Evolutionary conservation across 92 coral and sea anemone genomes (phyloP).

Genomic region (Anthopleura xanthogrammica): DNA sequence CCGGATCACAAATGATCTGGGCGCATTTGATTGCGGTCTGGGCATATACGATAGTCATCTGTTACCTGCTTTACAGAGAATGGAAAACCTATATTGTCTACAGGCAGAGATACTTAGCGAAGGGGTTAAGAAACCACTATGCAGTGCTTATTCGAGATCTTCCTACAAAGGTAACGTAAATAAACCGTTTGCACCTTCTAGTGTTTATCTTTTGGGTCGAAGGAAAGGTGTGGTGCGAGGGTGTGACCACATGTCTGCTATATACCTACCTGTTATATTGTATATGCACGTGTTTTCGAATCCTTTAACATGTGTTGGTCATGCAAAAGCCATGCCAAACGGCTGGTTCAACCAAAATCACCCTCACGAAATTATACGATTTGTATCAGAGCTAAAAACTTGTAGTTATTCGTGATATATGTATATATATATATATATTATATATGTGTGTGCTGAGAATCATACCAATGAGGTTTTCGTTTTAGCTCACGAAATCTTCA

Average conservation of each 20-base stretch:
- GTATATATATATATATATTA: too few relatives aligned
- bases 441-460: too few relatives aligned
- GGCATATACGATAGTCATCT: constrained; percentile 75
- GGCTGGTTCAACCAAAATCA: background rate
- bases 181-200: background rate
- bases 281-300: background rate
- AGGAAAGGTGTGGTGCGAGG: constrained; percentile 7
- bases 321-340: background rate
- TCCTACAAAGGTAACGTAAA: constrained; percentile 71
- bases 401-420: too few relatives aligned
- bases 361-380: background rate
- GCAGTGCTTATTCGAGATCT: constrained; percentile 83
- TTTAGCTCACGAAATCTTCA: too few relatives aligned
- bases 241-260: background rate
- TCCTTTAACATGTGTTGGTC: background rate
- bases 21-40: constrained; percentile 90
- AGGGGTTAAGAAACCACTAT: constrained; percentile 77
- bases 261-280: background rate
- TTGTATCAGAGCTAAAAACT: background rate
- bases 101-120: constrained; percentile 76
- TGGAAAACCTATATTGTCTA: constrained; percentile 73
- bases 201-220: background rate
- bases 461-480: too few relatives aligned
- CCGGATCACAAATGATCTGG: constrained; percentile 64
- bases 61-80: constrained; percentile 76